Base-by-base conservation (phyloP, 2,888 invertebrate species). In the Stenichneumon culpator region DNA sequence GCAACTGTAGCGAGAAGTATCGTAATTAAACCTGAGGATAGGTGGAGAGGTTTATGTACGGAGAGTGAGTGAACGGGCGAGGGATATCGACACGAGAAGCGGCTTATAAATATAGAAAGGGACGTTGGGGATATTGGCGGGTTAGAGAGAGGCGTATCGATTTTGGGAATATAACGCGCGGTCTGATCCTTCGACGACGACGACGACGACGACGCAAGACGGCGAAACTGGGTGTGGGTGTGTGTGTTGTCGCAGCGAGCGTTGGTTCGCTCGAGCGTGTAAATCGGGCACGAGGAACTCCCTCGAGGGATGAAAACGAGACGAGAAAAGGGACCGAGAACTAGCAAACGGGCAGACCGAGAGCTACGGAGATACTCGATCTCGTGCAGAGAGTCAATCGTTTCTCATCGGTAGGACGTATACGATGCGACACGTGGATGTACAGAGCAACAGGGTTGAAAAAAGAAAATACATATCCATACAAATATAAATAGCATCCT, bases 1-100 rank as follows among this genome's bases (percentile, higher is more conserved):
- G 74, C 74, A 75, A 75, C 74, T 63, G 74, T 75, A 32, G 74
- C 74, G 74, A 75, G 63, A 75, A 63, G 63, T 65, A 75, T 63
- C 63, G 74, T 75, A 75, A 75, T 75, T 75, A 75, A 75, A 65
- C 28, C 16, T 47, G 60, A 25, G 16, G 16, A 25, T 60, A 32
- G 25, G 25, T 28, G 60, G 60, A 57, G 57, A 57, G 57, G 22
- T 44, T 44, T 44, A 44, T 44, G 14, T 14, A 14, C 44, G 44
- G 44, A 14, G 44, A 44, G 44, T 11, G 28, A 28, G 60, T 28
- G 28, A 60, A 32, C 32, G 57, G n/a, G 47, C 47, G 32, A 4
- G 28, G 6, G 22, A 60, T 74, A 74, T 74, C 47, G 65, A 65
- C 32, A 50, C 63, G 32, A 75, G 25, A 74, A 57, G 74, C 32